Conservation (phyloP, 1,140 invertebrate species). For the Neotoxoptera formosana region DNA sequence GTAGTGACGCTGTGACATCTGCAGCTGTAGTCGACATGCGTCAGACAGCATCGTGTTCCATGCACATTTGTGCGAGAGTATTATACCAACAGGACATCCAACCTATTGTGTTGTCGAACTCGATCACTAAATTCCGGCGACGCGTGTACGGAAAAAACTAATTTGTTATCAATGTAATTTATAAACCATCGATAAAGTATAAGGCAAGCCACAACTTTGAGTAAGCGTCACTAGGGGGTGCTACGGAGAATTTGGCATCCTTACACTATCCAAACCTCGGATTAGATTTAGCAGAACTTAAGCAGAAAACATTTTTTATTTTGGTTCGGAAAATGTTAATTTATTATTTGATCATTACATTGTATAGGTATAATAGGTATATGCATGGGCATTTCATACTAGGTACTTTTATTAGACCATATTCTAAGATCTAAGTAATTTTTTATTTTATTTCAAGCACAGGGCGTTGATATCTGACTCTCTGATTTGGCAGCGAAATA, state of each 20-base stretch:
- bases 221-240: background rate
- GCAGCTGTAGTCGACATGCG: background rate
- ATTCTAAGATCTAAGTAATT: too few relatives aligned
- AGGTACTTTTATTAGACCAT: too few relatives aligned
- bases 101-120: background rate
- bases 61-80: background rate
- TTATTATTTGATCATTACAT: background rate
- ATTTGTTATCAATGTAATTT: background rate
- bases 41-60: background rate
- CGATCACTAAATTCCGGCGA: background rate
- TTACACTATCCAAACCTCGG: background rate
- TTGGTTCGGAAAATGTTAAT: background rate
- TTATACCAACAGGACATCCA: too few relatives aligned
- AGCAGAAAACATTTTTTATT: background rate
- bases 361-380: too few relatives aligned
- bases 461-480: too few relatives aligned
- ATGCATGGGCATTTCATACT: too few relatives aligned
- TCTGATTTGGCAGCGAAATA: too few relatives aligned
- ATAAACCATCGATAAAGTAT: background rate
- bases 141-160: background rate
- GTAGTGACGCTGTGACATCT: background rate
- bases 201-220: background rate
- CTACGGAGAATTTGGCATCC: background rate
- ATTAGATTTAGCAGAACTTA: too few relatives aligned
- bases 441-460: too few relatives aligned